Base-by-base conservation (phyloP, 1,140 invertebrate genomes). In the Ectropis grisescens region DNA sequence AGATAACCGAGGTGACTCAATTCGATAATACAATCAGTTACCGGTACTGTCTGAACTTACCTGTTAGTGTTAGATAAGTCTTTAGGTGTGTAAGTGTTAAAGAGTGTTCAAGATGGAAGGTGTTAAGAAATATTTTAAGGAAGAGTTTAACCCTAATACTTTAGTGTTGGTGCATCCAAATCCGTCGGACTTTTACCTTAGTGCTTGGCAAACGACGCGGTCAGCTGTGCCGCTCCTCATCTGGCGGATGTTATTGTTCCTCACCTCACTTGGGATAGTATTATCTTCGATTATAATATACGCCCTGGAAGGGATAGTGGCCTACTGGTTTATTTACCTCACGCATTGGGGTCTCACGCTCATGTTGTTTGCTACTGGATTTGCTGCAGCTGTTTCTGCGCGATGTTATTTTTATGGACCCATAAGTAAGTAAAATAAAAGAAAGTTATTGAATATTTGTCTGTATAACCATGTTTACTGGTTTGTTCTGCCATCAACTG, bases 291-390 rank as follows among this genome's bases (percentile, higher is more conserved):
- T 65, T 2, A 52, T 52, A 15, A 51, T 54, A 24, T 76, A 74
- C 36, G 44, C 57, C 9, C n/a, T 49, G 13, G 65, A 48, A 15
- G 45, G 47, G 7, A 42, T 48, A 14, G 37, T 56, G 2, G 44
- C 47, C 6, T 75, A 51, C 33, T 76, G 75, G 71, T 76, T 68
- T 23, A 75, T 80, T 33, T 80, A 70, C 39, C 43, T 80, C 2
- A 80, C 75, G 1, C 75, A 80, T 35, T 80, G 75, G 75, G 75
- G 75, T 6, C 41, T 80, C 8, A 45, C 37, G 1, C 35, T 61
- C 15, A 70, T 60, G 33, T 29, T 52, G 1, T 15, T 68, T 1
- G 43, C 64, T 0, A 76, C 68, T 28, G 67, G 59, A 34, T 72
- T 74, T 28, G 51, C 57, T n/a, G 41, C 48, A 23, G 56, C 37